Conservation (phyloP, 2,888 invertebrate species). For the Poecilobothrus nobilitatus region DNA sequence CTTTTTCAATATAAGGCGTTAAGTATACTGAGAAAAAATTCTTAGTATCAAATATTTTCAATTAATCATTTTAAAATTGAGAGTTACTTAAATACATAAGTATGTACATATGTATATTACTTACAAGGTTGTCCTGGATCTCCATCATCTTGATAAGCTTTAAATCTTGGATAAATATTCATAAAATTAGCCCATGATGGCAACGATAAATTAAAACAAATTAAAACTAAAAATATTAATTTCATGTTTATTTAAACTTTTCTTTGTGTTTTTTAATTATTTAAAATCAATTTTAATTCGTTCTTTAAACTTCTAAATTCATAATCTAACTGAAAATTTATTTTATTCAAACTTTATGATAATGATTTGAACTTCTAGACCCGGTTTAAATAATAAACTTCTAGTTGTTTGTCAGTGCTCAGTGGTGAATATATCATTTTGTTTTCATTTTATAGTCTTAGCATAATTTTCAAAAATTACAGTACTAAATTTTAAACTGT, state of each 20-base stretch:
- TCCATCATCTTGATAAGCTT: constrained; percentile 31
- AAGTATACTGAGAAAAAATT: constrained; percentile 10
- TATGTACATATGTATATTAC: background rate
- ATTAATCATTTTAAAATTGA: background rate
- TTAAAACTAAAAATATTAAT: background rate
- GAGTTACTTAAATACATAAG: too few relatives aligned
- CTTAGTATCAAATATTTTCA: background rate
- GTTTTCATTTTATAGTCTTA: too few relatives aligned
- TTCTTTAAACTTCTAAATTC: background rate
- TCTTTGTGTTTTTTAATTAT: background rate
- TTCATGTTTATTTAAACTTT: background rate
- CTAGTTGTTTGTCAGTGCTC: too few relatives aligned
- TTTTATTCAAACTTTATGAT: background rate
- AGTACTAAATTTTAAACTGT: too few relatives aligned
- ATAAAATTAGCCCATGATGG: constrained; percentile 30
- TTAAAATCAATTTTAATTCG: background rate
- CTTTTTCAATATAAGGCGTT: constrained; percentile 26
- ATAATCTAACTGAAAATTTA: background rate
- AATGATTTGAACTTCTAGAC: background rate
- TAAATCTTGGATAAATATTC: constrained; percentile 41
- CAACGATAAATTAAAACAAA: background rate
- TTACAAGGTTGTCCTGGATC: constrained; percentile 44
- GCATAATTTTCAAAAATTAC: too few relatives aligned
- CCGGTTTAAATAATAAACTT: background rate
- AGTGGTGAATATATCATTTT: too few relatives aligned